These are phyloP conservation scores for Epinephelus cyanopodus DNA, from an alignment of 2,113 vertebrate species.

Conservation along the genomic window DNA sequence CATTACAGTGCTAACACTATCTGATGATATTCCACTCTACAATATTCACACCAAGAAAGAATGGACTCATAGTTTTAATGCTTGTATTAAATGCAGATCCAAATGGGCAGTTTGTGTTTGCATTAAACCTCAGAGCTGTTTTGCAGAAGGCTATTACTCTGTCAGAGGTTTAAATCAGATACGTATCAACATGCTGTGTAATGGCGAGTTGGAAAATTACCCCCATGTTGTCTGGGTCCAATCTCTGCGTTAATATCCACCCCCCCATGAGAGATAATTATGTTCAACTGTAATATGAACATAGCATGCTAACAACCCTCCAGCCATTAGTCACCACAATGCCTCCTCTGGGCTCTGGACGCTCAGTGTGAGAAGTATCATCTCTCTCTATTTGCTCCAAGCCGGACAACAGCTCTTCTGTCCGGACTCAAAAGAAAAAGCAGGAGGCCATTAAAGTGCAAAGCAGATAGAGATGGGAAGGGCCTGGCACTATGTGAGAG, in stretches of 20 bases:
- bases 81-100: background rate
- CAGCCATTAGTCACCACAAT: conserved; percentile 68
- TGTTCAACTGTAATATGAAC: conserved; percentile 76
- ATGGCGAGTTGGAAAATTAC: conserved; percentile 50
- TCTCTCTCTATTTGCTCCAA: conserved; percentile 38
- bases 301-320: conserved; percentile 66
- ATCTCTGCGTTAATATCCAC: conserved; percentile 69
- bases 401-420: conserved; percentile 64
- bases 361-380: conserved; percentile 46
- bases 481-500: conserved; percentile 42
- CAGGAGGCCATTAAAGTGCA: conserved; percentile 63
- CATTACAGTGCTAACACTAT: background rate
- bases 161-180: conserved; percentile 59
- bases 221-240: conserved; percentile 42
- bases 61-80: background rate
- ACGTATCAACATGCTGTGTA: conserved; percentile 47
- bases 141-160: conserved; percentile 24
- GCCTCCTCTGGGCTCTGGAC: conserved; percentile 54
- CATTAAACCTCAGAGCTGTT: conserved; percentile 15
- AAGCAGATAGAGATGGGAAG: conserved; percentile 51
- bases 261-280: conserved; percentile 70
- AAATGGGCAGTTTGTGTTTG: conserved; percentile 22
- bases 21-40: background rate
- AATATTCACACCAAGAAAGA: background rate
- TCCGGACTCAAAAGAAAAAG: conserved; percentile 45